phyloP scores from a whole-genome alignment of 1,140 invertebrate species.

The Drosophila orena region DNA sequence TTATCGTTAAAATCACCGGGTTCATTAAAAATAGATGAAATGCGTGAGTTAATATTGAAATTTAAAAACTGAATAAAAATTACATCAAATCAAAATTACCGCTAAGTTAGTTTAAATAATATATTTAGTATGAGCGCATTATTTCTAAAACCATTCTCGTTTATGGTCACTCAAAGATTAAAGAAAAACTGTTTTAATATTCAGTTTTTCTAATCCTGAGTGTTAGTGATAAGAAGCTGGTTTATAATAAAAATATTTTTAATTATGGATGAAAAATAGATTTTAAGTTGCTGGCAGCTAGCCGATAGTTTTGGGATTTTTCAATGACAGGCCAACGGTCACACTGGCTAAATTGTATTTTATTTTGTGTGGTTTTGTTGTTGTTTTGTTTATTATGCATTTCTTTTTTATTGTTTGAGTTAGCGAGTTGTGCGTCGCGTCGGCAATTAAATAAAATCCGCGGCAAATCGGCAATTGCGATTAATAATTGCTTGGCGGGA shows the following conservation, averaged over 20 bases:
- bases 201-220: too few species aligned
- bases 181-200: too few species aligned
- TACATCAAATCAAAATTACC: neutral
- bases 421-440: slow-evolving; percentile 23
- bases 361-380: slow-evolving; percentile 53
- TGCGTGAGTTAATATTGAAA: neutral
- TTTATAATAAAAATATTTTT: neutral
- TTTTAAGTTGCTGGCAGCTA: neutral
- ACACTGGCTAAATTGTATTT: slow-evolving; percentile 47
- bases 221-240: too few species aligned
- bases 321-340: slow-evolving; percentile 16
- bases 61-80: neutral
- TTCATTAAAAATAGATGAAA: neutral
- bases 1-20: neutral
- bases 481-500: slow-evolving; percentile 20
- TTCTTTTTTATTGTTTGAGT: slow-evolving; percentile 74
- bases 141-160: too few species aligned
- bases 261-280: neutral
- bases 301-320: neutral
- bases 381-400: slow-evolving; percentile 65
- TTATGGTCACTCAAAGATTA: too few species aligned
- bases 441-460: slow-evolving; percentile 10
- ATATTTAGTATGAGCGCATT: too few species aligned
- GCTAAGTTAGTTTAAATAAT: too few species aligned
- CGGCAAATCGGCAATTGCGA: slow-evolving; percentile 24